Base-by-base conservation (phyloP, 2,888 invertebrate species). In the Oscheius sp. region DNA sequence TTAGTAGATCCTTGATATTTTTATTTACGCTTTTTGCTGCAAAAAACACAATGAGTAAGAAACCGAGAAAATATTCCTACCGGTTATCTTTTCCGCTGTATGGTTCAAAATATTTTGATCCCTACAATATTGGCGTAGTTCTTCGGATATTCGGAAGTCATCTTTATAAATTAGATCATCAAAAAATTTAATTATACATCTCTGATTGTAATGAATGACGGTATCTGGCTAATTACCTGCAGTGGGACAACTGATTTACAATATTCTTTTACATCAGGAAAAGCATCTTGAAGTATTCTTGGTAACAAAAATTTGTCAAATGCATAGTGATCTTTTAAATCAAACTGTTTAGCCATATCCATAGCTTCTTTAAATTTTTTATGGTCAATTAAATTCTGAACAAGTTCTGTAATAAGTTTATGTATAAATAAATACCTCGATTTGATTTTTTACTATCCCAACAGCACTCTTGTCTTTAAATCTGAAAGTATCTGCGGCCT, bases 361-460 rank as follows among this genome's bases (percentile, higher is more conserved):
- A 72, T 72, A 18, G 72, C 72, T n/a, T 66, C 64, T 53, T 72
- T 72, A 43, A 66, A 72, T 7, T 55, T 46, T 1, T 23, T 25
- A n/a, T 49, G 16, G 6, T 7, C 29, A 13, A 52, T 52, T 7
- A 66, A 21, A 29, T 16, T 7, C 52, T 66, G 21, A 61, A 41
- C 1, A 21, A 18, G 16, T 1, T n/a, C n/a, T n/a, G n/a, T n/a
- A n/a, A n/a, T n/a, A n/a, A n/a, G n/a, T n/a, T n/a, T n/a, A n/a
- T 1, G 25, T 43, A 25, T 43, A 1, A 41, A 43, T 41, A 41
- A 59, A 18, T 68, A 49, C 41, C 18, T 2, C 41, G 46, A 46
- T 55, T 45, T 59, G 69, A 23, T 43, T 29, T 3, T 23, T 41
- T 1, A 43, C 41, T 27, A 41, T 41, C 18, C 27, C 46, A 3